Percentiles rank a stretch among this genome's conserved stretches.
Conservation (phyloP, 1,140 invertebrate species). For the Olivierus martensii region DNA sequence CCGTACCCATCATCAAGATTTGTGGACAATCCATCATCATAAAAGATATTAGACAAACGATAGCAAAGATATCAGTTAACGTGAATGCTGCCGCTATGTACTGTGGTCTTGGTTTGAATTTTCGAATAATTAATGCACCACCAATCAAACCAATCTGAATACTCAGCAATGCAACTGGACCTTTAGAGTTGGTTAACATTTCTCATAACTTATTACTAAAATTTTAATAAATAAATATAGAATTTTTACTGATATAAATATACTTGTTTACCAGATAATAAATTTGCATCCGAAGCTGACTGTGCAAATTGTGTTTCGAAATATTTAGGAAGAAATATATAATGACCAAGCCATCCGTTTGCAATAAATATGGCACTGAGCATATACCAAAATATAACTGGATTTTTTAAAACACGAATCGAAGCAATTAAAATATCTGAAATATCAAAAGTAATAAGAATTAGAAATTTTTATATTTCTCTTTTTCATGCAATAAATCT, state of each 20-base stretch:
- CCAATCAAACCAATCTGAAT: constrained; percentile 51
- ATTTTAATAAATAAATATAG: no score
- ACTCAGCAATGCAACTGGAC: constrained; percentile 46
- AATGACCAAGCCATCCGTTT: constrained; percentile 12
- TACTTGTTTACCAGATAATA: constrained; percentile 26
- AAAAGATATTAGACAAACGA: constrained; percentile 33
- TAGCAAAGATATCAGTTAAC: no score
- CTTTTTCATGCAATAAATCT: no score
- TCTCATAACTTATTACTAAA: no score
- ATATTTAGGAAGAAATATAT: constrained; percentile 17
- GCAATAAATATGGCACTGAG: constrained; percentile 80
- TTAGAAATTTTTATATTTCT: not conserved
- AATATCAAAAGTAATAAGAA: not conserved
- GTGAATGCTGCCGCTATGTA: constrained; percentile 48
- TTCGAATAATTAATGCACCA: constrained; percentile 51
- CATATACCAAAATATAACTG: constrained; percentile 78
- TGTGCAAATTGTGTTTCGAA: constrained; percentile 15
- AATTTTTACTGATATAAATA: no score
- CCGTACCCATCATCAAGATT: not conserved
- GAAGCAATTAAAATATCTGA: constrained; percentile 37
- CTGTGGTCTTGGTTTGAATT: constrained; percentile 49
- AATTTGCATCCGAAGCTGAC: constrained; percentile 13
- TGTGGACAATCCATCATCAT: constrained; percentile 50
- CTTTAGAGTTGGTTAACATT: not conserved
- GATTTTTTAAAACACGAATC: constrained; percentile 62